Percentiles rank a stretch among this genome's conserved stretches.
phyloP scores from a whole-genome alignment of 2,888 invertebrate species.

The Pandemis heparana region DNA sequence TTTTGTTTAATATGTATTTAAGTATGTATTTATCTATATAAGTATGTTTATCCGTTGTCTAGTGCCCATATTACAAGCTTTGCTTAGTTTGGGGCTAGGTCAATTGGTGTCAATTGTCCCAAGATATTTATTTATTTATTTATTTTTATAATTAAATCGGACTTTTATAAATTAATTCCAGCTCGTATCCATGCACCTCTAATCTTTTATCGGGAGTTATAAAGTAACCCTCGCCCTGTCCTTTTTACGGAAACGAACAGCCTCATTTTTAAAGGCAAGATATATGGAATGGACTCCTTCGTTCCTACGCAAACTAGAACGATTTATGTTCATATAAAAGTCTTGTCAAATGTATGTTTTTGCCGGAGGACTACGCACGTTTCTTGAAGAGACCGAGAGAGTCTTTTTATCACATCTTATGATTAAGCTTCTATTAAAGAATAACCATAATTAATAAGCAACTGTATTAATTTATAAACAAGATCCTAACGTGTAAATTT shows the following conservation, averaged over 20 bases:
- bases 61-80: no score
- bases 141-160: no score
- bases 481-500: neutral
- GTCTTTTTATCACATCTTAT: neutral
- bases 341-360: neutral
- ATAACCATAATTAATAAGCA: no score
- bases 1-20: no score
- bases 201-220: neutral
- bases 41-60: no score
- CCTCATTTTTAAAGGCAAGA: conserved; percentile 22
- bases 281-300: conserved; percentile 6
- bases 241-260: conserved; percentile 10
- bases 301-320: conserved; percentile 23
- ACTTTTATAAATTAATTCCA: no score
- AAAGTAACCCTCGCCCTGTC: neutral
- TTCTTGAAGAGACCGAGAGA: neutral
- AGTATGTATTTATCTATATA: no score
- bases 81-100: no score
- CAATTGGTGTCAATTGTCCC: no score
- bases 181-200: no score
- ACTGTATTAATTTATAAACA: no score
- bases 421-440: neutral
- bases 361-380: neutral
- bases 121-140: no score
- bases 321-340: conserved; percentile 17